Percentiles rank a stretch among this genome's conserved stretches.
These are phyloP conservation scores for Mus minutoides DNA, from an alignment of 2,797 vertebrate species.

Conservation along the genomic window DNA sequence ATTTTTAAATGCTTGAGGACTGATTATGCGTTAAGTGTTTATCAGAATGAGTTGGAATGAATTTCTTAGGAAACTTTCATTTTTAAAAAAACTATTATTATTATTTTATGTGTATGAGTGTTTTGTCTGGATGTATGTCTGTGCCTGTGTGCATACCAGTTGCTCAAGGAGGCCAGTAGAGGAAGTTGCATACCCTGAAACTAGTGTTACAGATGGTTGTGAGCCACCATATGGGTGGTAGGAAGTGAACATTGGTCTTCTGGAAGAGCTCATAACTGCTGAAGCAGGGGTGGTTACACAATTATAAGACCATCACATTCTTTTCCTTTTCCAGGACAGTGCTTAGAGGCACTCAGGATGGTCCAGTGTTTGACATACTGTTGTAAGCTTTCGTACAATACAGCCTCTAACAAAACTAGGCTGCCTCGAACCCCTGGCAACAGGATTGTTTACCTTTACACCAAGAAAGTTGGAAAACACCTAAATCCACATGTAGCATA, in stretches of 20 bases:
- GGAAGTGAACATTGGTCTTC: neutral
- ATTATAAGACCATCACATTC: conserved; percentile 48
- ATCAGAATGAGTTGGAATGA: conserved; percentile 35
- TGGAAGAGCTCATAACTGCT: neutral
- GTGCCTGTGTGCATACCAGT: neutral
- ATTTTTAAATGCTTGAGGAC: conserved; percentile 19
- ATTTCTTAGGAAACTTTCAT: conserved; percentile 53
- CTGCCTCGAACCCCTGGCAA: no score
- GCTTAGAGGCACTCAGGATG: no score
- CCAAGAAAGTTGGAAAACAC: no score
- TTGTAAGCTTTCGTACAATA: no score
- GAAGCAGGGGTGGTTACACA: neutral
- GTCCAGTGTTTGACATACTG: no score
- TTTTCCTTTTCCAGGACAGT: no score
- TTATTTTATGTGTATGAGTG: neutral
- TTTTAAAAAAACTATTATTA: neutral
- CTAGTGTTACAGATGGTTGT: neutral
- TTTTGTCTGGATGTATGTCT: neutral
- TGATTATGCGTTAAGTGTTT: conserved; percentile 20
- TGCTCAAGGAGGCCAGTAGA: neutral
- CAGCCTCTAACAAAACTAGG: no score
- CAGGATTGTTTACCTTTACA: no score
- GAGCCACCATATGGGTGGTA: neutral
- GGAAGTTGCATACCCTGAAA: neutral
- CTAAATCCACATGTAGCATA: no score